Conservation (phyloP, 1,140 invertebrate species). For the Zaprionus gabonicus region DNA sequence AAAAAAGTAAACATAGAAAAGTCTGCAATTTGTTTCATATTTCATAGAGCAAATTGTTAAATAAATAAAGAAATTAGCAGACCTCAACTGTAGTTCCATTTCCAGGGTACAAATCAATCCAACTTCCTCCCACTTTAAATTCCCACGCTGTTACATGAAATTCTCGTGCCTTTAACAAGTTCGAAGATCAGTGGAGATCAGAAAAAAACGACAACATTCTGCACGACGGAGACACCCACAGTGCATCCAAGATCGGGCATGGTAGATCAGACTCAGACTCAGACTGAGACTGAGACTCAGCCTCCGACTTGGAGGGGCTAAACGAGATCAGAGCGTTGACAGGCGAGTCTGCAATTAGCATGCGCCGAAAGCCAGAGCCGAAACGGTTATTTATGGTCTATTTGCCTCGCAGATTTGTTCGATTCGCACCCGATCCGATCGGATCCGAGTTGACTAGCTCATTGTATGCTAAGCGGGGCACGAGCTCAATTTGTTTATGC, state of each 20-base stretch:
- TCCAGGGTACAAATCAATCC: background rate
- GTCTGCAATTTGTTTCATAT: too few species aligned
- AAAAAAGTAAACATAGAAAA: too few species aligned
- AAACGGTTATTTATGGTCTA: slow-evolving; percentile 67
- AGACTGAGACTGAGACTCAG: background rate
- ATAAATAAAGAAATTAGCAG: background rate
- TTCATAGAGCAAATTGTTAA: too few species aligned
- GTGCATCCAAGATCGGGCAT: background rate
- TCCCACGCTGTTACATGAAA: background rate
- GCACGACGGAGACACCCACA: slow-evolving; percentile 45
- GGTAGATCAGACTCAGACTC: background rate
- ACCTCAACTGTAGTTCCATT: background rate
- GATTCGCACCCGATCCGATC: slow-evolving; percentile 22
- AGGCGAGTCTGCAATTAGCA: slow-evolving; percentile 54
- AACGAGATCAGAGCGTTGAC: slow-evolving; percentile 66
- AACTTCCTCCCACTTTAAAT: background rate
- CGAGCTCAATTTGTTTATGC: slow-evolving; percentile 54
- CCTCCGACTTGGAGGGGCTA: slow-evolving; percentile 8
- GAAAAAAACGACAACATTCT: slow-evolving; percentile 11
- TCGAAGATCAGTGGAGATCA: slow-evolving; percentile 5
- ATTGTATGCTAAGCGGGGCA: slow-evolving; percentile 42
- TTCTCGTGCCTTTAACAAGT: background rate
- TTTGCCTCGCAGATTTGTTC: slow-evolving; percentile 66
- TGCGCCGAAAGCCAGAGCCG: slow-evolving; percentile 27
- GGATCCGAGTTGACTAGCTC: background rate